Evolutionary conservation across 2,113 vertebrate genomes (phyloP), one percentile per base, ranked within the genome.

Genomic region (Dolichallabes microphthalmus): DNA sequence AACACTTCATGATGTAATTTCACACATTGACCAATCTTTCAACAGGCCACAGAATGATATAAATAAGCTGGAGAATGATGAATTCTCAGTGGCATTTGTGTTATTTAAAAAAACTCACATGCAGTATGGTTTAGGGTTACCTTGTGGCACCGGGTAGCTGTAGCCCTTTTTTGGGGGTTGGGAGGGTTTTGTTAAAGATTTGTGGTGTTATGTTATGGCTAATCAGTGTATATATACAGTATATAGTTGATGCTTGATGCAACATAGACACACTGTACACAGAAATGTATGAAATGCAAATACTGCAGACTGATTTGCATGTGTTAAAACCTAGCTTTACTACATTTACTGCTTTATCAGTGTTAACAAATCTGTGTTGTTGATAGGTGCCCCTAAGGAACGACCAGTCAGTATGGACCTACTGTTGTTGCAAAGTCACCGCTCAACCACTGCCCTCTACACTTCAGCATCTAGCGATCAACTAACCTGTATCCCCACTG

Each of bases 341-440:
- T 39, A 35, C 8, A 71, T 69, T 35, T 39, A 39, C 68, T 39
- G 8, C 32, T 71, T 69, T 71, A 8, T 45, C 39, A 12, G 68
- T 45, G 35, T 35, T 68, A 57, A 69, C 63, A 52, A 11, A 61
- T 52, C 11, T 66, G 35, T 66, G 12, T 50, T 83, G 63, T 78
- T 55, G 53, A 73, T 89, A 95, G 94, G 93, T 86, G 91, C 91
- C 35, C 90, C 90, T 55, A 95, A 93, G 87, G 94, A 91, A 85
- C 94, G 94, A 15, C 94, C 95, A 3, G 95, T 94, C 83, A 95
- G 94, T 27, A 95, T 95, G 94, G 94, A 95, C 88, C 93, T 95
- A 77, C 91, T 95, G 53, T 93, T 94, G 66, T 92, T 95, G 73
- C 94, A 94, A 85, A 94, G 90, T n/a, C 93, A 91, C 3, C 90